phyloP scores from a whole-genome alignment of 2,797 vertebrate genomes.

The Novumbra hubbsi region DNA sequence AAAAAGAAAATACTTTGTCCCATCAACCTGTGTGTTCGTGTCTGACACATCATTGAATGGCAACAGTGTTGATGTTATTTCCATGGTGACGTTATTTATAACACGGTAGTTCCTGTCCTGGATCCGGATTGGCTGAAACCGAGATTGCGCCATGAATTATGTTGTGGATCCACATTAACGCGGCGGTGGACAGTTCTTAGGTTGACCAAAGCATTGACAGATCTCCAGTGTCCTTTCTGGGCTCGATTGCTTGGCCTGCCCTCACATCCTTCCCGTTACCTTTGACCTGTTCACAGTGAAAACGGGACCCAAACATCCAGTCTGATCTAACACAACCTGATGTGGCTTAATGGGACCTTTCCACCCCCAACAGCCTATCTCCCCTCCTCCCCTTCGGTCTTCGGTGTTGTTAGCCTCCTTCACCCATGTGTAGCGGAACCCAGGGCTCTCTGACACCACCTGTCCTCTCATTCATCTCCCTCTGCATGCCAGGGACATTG shows the following conservation, averaged over 20 bases:
- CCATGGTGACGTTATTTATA: constrained; percentile 18
- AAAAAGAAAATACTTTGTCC: neutral
- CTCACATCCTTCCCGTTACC: constrained; percentile 23
- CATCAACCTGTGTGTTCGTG: neutral
- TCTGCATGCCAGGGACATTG: constrained; percentile 70
- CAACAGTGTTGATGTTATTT: constrained; percentile 19
- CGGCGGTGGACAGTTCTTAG: constrained; percentile 29
- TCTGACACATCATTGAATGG: constrained; percentile 30
- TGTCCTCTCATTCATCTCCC: constrained; percentile 28
- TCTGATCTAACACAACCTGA: constrained; percentile 1
- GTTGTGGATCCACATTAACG: constrained; percentile 17
- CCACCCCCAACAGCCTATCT: neutral
- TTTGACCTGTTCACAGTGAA: neutral
- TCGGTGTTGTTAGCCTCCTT: neutral
- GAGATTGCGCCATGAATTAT: constrained; percentile 25
- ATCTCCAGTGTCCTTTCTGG: constrained; percentile 27
- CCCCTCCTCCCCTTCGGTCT: neutral
- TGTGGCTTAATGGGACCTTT: neutral
- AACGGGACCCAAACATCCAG: neutral
- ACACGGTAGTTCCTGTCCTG: constrained; percentile 19
- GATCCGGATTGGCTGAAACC: neutral
- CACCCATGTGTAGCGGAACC: constrained; percentile 42
- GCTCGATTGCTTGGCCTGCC: constrained; percentile 27
- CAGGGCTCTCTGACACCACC: constrained; percentile 35
- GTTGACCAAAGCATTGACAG: constrained; percentile 33